Evolutionary conservation across 2,113 vertebrate genomes (phyloP), one percentile per base, ranked within the genome.

Genomic region (Phaetusa simplex): DNA sequence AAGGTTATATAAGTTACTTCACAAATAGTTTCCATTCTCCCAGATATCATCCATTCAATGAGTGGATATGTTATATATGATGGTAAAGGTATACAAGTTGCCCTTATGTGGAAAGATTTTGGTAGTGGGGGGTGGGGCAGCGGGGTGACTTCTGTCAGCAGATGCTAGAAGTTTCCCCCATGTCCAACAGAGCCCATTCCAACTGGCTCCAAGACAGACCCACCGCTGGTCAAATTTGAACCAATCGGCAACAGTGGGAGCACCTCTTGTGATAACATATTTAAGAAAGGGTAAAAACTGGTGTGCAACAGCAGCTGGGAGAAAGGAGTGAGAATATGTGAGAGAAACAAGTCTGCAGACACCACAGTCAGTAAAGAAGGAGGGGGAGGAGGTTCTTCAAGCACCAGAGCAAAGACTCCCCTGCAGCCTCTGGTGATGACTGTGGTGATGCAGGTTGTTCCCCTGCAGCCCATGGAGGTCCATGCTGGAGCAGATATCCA

Each of bases 391-490:
- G 14, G 8, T 2, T 5, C 17, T 82, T 7, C 17, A 26, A 50
- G 23, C 2, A 4, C 14, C 0, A 0, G 69, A 67, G 20, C 42
- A 30, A 32, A 69, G 52, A 15, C 55, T 70, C 38, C 16, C 14
- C 32, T 56, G 22, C 50, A 61, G 70, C 6, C 32, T 0, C 0
- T 50, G 50, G 43, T 21, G 15, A 16, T 61, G 50, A 6, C 50
- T 5, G 5, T 12, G 45, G 18, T 47, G 50, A 71, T 14, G 29
- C 12, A 65, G 27, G 19, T 38, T 42, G 34, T 52, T 2, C 18
- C 12, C 11, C 43, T 50, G 42, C 40, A 56, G 55, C 49, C 47
- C 38, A 19, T 12, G 49, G 27, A 38, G 36, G 19, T 8, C 7
- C 4, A 11, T 5, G 36, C 6, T 14, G 30, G 45, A 72, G 14